Conservation (phyloP, 2,888 invertebrate species). For the Byasa hedistus region DNA sequence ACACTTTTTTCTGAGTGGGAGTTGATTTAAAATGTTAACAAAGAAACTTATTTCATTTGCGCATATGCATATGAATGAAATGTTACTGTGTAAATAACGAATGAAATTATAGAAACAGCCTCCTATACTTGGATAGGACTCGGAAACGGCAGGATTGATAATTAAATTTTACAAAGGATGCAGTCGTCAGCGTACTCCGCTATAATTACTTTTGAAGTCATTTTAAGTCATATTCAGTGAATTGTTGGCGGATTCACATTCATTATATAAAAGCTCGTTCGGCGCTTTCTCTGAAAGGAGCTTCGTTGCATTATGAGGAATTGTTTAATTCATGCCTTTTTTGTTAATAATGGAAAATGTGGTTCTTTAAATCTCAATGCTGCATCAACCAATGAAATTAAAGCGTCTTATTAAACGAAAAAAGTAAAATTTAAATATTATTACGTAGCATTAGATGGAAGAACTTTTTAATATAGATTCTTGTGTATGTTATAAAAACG, state of each 20-base stretch:
- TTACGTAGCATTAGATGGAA: neutral
- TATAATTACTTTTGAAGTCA: conserved; percentile 11
- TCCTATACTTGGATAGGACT: neutral
- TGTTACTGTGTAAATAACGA: neutral
- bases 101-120: neutral
- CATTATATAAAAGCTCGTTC: conserved; percentile 15
- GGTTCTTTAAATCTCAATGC: neutral
- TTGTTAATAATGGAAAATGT: neutral
- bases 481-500: neutral
- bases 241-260: conserved; percentile 19
- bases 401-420: neutral
- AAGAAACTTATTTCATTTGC: too few relatives aligned
- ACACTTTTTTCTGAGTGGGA: too few relatives aligned
- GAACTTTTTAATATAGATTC: neutral
- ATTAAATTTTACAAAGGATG: conserved; percentile 3
- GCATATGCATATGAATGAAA: neutral
- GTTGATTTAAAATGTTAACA: too few relatives aligned
- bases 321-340: conserved; percentile 9
- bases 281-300: conserved; percentile 13
- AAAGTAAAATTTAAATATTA: neutral
- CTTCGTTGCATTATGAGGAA: conserved; percentile 13
- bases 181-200: conserved; percentile 5
- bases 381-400: neutral
- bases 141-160: neutral
- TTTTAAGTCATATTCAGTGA: conserved; percentile 16